Evolutionary conservation across 2,797 vertebrate species (phyloP).

Genomic region (Merluccius polli): DNA sequence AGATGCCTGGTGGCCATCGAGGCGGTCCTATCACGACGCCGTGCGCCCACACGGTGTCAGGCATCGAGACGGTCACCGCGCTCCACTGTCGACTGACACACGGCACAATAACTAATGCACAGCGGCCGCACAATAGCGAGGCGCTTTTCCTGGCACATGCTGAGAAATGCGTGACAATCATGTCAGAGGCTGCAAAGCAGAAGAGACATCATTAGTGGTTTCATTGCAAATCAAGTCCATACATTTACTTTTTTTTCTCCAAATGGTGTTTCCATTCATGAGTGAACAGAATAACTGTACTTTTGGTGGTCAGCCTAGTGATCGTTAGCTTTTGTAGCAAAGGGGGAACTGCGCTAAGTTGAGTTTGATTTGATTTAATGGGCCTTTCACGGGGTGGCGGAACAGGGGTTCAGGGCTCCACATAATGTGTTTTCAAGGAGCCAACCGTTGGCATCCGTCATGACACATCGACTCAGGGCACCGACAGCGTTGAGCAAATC

Average conservation of each 20-base stretch:
- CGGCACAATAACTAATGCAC: conserved; percentile 59
- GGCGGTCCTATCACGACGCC: conserved; percentile 32
- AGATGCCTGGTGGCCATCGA: conserved; percentile 6
- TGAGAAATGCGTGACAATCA: conserved; percentile 67
- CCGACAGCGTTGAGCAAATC: no score
- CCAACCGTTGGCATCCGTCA: no score
- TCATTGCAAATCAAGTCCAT: conserved; percentile 60
- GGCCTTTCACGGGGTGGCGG: no score
- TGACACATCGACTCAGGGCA: no score
- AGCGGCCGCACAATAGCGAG: conserved; percentile 57
- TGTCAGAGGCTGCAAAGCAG: conserved; percentile 64
- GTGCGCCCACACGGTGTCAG: conserved; percentile 18
- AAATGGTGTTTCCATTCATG: conserved; percentile 62
- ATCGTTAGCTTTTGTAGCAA: conserved; percentile 23
- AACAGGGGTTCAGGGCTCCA: no score
- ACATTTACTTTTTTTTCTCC: conserved; percentile 45
- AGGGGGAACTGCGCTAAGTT: no score
- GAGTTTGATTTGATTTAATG: no score
- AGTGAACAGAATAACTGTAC: conserved; percentile 48
- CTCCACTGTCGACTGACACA: conserved; percentile 56
- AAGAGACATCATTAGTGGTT: conserved; percentile 61
- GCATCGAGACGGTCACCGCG: conserved; percentile 2
- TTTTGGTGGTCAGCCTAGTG: conserved; percentile 36
- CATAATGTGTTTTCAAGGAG: no score
- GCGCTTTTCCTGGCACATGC: conserved; percentile 65